A percentile compares a stretch with the other conserved stretches of the same genome.
Evolutionary conservation across 1,140 invertebrate species (phyloP).

Genomic region (Choristoneura fumiferana): DNA sequence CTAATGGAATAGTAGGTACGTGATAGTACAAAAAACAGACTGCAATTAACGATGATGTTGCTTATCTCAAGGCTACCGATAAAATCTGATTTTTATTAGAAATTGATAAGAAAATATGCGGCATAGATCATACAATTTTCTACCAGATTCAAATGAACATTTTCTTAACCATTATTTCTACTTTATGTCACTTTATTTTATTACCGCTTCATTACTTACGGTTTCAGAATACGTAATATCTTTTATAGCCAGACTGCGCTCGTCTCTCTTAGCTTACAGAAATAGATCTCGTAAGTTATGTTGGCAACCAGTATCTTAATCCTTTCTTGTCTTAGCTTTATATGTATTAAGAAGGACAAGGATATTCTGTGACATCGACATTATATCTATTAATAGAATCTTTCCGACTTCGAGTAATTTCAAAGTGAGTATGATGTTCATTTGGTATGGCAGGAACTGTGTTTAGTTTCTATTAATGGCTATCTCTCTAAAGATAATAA

Average conservation of each 20-base stretch:
- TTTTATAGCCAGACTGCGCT: neutral
- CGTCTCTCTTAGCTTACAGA: constrained; percentile 2
- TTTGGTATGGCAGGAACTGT: no score
- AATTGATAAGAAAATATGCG: no score
- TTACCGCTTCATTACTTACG: constrained; percentile 11
- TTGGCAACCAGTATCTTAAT: neutral
- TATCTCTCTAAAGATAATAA: no score
- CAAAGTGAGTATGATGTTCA: neutral
- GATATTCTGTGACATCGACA: constrained; percentile 8
- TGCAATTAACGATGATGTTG: no score
- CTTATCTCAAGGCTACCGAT: no score
- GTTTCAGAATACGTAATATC: constrained; percentile 12
- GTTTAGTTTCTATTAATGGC: no score
- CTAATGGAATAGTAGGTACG: no score
- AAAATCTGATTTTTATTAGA: no score
- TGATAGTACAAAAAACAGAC: no score
- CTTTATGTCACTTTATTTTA: constrained; percentile 9
- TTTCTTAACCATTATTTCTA: no score
- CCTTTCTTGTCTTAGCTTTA: neutral
- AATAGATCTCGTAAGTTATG: constrained; percentile 7
- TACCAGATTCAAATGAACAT: no score
- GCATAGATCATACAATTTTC: no score
- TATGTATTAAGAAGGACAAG: neutral
- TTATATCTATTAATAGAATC: constrained; percentile 6
- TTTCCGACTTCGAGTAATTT: neutral